phyloP scores from a whole-genome alignment of 2,113 vertebrate species.

The Sorex fumeus region DNA sequence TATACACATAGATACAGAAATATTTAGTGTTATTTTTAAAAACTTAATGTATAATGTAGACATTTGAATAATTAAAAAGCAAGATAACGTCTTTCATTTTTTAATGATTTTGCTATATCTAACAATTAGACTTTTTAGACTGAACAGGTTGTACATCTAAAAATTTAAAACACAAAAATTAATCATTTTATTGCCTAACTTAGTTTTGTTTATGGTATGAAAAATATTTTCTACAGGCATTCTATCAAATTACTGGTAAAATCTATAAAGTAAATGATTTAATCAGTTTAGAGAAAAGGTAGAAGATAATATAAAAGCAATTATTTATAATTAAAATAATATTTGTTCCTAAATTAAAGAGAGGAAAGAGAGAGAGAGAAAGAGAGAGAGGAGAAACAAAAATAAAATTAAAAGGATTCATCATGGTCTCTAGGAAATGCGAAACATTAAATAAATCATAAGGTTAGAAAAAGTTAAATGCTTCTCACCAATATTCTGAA shows the following conservation, averaged over 20 bases:
- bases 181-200: neutral
- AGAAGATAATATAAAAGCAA: neutral
- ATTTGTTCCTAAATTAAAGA: neutral
- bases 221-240: neutral
- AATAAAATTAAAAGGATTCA: neutral
- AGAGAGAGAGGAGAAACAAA: neutral
- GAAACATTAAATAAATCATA: constrained; percentile 47
- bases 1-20: neutral
- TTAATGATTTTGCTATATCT: neutral
- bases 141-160: constrained; percentile 25
- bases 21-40: constrained; percentile 46
- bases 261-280: neutral
- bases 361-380: neutral
- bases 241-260: neutral
- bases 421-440: neutral
- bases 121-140: neutral
- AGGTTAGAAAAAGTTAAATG: neutral
- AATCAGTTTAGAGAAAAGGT: neutral
- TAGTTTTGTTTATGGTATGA: neutral
- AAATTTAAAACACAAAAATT: neutral
- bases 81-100: neutral
- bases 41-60: constrained; percentile 29
- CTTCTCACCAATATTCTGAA: neutral
- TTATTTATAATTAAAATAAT: neutral
- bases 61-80: constrained; percentile 41